Evolutionary conservation across 2,113 vertebrate species (phyloP), one percentile per base, ranked within the genome.

Genomic region (Tonatia bakeri): DNA sequence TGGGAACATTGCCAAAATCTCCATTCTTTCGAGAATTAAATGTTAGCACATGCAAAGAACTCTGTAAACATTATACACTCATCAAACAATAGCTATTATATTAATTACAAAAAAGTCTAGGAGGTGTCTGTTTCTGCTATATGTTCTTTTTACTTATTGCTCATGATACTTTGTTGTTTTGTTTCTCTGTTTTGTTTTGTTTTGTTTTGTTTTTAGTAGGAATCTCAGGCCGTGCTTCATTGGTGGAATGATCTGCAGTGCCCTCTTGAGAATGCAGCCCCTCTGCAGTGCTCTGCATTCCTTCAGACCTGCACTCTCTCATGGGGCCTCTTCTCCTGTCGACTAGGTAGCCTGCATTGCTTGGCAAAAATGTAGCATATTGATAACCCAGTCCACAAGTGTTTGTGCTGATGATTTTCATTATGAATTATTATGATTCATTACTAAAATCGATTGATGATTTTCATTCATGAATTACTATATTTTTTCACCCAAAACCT

Each of bases 211-310:
- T 77, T 38, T 67, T 26, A 20, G 20, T 8, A 70, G 11, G 36
- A 16, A 26, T 47, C 3, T 72, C 20, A 26, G 56, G 28, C 33
- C 47, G 2, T 15, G 5, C 0, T 77, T n/a, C 16, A 28, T 3
- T 56, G 36, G 13, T 76, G 28, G 19, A 88, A 81, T 13, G 8
- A 64, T 26, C 28, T 59, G 0, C 33, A 64, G 22, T 14, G 5
- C 59, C 31, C 17, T 4, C 43, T 67, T n/a, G 45, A 59, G 12
- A 40, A 5, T 11, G 13, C 31, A 4, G 2, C 26, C 31, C n/a
- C 5, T n/a, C 11, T 31, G 22, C 6, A 40, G 56, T 1, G 4
- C 20, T 56, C 50, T 16, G 2, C 1, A 14, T 31, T 65, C 12
- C 14, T 77, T 73, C 8, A 47, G 14, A 22, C 11, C 19, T 43